A percentile compares a stretch with the other conserved stretches of the same genome.
Evolutionary conservation across 2,113 vertebrate genomes (phyloP).

Genomic region (Pachypanchax playfairii): DNA sequence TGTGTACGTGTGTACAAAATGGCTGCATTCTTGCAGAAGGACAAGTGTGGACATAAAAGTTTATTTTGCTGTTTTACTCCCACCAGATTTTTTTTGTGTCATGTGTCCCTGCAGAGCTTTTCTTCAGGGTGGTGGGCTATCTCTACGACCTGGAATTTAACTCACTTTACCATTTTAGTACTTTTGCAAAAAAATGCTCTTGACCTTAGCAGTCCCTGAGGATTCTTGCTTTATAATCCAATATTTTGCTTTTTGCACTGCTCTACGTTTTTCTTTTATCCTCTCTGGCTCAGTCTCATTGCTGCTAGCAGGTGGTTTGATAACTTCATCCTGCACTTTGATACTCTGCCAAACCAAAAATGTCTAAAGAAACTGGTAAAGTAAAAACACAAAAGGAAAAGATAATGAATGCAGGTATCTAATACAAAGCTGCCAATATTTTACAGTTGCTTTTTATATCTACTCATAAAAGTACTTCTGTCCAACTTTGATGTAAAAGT

Average conservation of each 20-base stretch:
- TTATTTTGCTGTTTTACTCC: constrained; percentile 20
- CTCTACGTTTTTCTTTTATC: not conserved
- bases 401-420: not conserved
- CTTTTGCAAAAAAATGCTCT: constrained; percentile 22
- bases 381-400: not conserved
- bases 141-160: constrained; percentile 21
- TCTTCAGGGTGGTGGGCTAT: not conserved
- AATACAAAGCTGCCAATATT: not conserved
- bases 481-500: not conserved
- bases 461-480: not conserved
- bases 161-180: constrained; percentile 34
- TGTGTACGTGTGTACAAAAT: not conserved
- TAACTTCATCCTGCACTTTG: constrained; percentile 8
- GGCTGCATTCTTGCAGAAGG: constrained; percentile 11
- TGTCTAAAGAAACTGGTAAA: not conserved
- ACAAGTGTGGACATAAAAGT: not conserved
- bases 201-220: constrained; percentile 30
- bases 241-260: constrained; percentile 3
- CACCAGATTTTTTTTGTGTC: not conserved
- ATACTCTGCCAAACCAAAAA: constrained; percentile 2
- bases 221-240: constrained; percentile 17
- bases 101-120: constrained; percentile 17
- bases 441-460: not conserved
- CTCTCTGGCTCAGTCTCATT: not conserved
- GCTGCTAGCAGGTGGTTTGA: not conserved